A percentile compares a stretch with the other conserved stretches of the same genome.
Evolutionary conservation across 2,113 vertebrate genomes (phyloP).

Genomic region (Forbesichthys agassizii): DNA sequence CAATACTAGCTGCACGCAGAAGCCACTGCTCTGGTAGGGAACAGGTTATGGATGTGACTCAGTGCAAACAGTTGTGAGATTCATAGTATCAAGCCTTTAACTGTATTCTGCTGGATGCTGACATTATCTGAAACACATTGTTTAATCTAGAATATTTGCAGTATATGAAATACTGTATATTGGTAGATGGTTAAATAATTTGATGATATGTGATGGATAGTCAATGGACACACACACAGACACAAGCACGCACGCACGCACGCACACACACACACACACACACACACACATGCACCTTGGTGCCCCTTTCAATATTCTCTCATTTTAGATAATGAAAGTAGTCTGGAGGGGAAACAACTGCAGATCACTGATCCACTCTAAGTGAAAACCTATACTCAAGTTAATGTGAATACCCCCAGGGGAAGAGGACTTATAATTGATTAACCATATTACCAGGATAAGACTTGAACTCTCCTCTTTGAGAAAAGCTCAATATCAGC

Average conservation of each 20-base stretch:
- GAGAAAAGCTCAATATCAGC: conserved; percentile 60
- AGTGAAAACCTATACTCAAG: conserved; percentile 80
- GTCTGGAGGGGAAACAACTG: conserved; percentile 69
- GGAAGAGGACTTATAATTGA: conserved; percentile 73
- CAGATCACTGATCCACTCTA: conserved; percentile 75
- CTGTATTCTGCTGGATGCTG: conserved; percentile 35
- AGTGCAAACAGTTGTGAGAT: neutral
- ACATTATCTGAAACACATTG: conserved; percentile 22
- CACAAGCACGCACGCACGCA: neutral
- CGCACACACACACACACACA: conserved; percentile 50
- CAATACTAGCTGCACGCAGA: too few species aligned
- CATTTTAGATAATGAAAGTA: conserved; percentile 76
- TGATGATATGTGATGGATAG: conserved; percentile 44
- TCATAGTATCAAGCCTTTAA: neutral
- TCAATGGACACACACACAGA: conserved; percentile 44
- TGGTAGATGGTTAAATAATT: conserved; percentile 18
- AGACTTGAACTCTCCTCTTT: conserved; percentile 66
- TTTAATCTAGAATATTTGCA: conserved; percentile 33
- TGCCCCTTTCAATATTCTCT: conserved; percentile 65
- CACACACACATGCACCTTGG: conserved; percentile 51
- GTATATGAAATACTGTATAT: conserved; percentile 47
- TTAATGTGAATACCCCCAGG: conserved; percentile 74
- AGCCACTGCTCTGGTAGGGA: too few species aligned
- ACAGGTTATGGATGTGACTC: too few species aligned
- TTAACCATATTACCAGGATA: conserved; percentile 73